Conservation (phyloP, 2,888 invertebrate genomes). For the Steinernema hermaphroditum region DNA sequence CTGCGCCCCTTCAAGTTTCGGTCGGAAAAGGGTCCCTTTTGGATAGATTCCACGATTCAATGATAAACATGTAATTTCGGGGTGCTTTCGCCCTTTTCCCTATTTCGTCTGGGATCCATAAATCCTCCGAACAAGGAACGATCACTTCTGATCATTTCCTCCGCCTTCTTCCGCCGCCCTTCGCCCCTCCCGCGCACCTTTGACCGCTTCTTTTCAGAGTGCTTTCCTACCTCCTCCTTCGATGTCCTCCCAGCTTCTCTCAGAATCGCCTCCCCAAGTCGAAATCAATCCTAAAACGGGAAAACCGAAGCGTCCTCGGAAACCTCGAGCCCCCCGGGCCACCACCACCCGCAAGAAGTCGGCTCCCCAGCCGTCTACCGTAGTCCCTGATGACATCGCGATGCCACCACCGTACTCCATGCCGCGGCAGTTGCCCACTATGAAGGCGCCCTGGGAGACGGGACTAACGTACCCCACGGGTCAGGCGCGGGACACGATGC, state of each 20-base stretch:
- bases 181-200: too few species aligned
- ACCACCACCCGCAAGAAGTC: not conserved
- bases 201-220: too few species aligned
- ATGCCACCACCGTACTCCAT: constrained; percentile 6
- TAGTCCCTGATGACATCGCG: not conserved
- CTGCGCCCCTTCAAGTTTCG: too few species aligned
- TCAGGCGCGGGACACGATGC: not conserved
- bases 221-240: not conserved
- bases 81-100: too few species aligned
- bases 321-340: not conserved
- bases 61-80: too few species aligned
- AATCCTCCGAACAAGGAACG: too few species aligned
- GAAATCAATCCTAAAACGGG: constrained; percentile 18
- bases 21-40: too few species aligned
- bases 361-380: not conserved
- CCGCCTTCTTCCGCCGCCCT: too few species aligned
- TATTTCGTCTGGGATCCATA: too few species aligned
- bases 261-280: not conserved
- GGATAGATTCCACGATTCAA: too few species aligned
- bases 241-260: not conserved
- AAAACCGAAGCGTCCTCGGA: constrained; percentile 6
- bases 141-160: too few species aligned
- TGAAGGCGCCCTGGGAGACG: constrained; percentile 18
- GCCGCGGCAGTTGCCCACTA: not conserved
- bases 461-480: not conserved